A percentile compares a stretch with the other conserved stretches of the same genome.
Conservation (phyloP, 1,140 invertebrate species). For the Bombus waltoni region DNA sequence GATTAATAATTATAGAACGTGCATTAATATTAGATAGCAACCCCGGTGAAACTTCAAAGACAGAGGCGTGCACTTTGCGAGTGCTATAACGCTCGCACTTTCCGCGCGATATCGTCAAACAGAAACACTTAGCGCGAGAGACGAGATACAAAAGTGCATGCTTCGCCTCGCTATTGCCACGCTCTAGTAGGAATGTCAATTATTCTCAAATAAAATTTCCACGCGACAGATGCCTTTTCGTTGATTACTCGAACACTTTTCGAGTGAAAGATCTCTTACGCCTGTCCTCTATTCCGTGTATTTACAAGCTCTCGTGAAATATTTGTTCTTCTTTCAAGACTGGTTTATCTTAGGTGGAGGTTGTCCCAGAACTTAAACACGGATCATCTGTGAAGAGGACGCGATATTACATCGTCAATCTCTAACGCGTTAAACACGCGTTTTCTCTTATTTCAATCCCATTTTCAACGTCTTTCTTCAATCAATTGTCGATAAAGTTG, state of each 20-base stretch:
- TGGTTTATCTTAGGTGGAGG: background rate
- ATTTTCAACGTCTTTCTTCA: too few relatives aligned
- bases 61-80: background rate
- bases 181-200: slow-evolving; percentile 54
- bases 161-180: background rate
- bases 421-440: too few relatives aligned
- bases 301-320: background rate
- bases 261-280: background rate
- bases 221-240: background rate
- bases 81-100: slow-evolving; percentile 28
- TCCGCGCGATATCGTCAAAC: slow-evolving; percentile 32
- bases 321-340: background rate
- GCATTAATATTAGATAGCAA: slow-evolving; percentile 31
- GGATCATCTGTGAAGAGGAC: too few relatives aligned
- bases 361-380: too few relatives aligned
- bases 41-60: slow-evolving; percentile 30
- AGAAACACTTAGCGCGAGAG: background rate
- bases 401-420: too few relatives aligned
- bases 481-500: too few relatives aligned
- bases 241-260: background rate
- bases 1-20: slow-evolving; percentile 43
- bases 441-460: too few relatives aligned
- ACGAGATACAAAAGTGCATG: slow-evolving; percentile 26
- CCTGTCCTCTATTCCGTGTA: background rate
- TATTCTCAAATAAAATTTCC: slow-evolving; percentile 46